Percentiles rank a stretch among this genome's conserved stretches.
These are phyloP conservation scores for Caloenas nicobarica DNA, from an alignment of 2,113 vertebrate species.

Conservation along the genomic window DNA sequence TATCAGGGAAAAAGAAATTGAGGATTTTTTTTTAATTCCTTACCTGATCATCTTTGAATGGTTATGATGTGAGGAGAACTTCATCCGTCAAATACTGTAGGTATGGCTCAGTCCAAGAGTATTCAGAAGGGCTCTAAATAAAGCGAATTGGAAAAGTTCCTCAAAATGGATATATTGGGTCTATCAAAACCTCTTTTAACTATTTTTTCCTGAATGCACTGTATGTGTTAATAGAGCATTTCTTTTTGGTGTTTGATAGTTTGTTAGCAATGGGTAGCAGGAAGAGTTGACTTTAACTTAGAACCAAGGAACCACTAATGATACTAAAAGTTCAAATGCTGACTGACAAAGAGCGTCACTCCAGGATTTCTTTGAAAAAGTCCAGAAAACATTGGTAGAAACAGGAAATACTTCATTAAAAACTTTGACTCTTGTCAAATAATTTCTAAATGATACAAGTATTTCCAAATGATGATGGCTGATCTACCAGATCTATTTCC, in stretches of 20 bases:
- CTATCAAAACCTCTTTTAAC: neutral
- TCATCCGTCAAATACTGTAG: neutral
- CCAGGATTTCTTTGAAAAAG: neutral
- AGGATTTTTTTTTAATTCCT: neutral
- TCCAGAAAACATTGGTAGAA: neutral
- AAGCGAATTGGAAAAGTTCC: neutral
- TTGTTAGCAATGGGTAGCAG: neutral
- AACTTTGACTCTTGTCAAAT: neutral
- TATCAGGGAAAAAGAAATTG: neutral
- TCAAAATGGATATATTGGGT: neutral
- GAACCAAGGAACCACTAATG: neutral
- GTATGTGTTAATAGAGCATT: neutral
- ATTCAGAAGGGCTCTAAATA: neutral
- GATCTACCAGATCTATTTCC: neutral
- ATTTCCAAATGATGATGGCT: neutral
- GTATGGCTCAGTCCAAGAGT: neutral
- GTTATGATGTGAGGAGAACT: neutral
- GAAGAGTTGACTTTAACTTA: neutral
- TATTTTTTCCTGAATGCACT: neutral
- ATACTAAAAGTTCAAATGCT: neutral
- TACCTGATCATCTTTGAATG: neutral
- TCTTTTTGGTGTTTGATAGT: neutral
- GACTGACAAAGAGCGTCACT: neutral
- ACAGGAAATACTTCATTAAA: neutral
- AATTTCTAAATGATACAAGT: neutral